Evolutionary conservation across 2,113 vertebrate genomes (phyloP), one percentile per base, ranked within the genome.

Genomic region (Mobula hypostoma): DNA sequence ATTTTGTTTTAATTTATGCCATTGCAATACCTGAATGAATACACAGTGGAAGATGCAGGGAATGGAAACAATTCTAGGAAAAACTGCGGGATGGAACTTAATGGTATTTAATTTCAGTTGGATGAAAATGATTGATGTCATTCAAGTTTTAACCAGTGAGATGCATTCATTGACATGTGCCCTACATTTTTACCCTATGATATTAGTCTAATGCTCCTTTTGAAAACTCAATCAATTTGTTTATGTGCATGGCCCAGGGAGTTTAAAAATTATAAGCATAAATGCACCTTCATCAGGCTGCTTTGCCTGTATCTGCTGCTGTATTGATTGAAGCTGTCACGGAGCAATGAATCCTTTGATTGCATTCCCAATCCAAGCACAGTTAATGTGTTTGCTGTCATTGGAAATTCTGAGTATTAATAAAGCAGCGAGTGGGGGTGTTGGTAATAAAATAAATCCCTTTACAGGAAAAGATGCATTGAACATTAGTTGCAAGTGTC

Each of bases 311-410:
- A 93, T 93, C 91, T 32, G 40, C 19, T 29, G 36, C 40, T 93
- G 40, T 93, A 93, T 93, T 93, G 91, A 93, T 93, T 74, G 91
- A 93, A 72, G 68, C 91, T 93, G 68, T 93, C 91, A 93, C 74
- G 91, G 91, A 74, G 91, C 91, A 93, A 93, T 93, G 91, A 93
- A 74, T 93, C 91, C 91, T 76, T 93, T 93, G 91, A 93, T 74
- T 93, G 68, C 91, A 93, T 93, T 93, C 91, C 70, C 74, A 93
- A 72, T 93, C n/a, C 70, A 93, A 93, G 68, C 68, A 93, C 32
- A 21, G 72, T 93, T 93, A 74, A 76, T 93, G 91, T 93, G 91
- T 93, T 93, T 93, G 68, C 24, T 93, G 91, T 56, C 91, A 93
- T 56, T 93, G 68, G 36, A 93, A 93, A 93, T 93, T 93, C 40